Conservation (phyloP, 2,888 invertebrate species). For the Campoplex nolae region DNA sequence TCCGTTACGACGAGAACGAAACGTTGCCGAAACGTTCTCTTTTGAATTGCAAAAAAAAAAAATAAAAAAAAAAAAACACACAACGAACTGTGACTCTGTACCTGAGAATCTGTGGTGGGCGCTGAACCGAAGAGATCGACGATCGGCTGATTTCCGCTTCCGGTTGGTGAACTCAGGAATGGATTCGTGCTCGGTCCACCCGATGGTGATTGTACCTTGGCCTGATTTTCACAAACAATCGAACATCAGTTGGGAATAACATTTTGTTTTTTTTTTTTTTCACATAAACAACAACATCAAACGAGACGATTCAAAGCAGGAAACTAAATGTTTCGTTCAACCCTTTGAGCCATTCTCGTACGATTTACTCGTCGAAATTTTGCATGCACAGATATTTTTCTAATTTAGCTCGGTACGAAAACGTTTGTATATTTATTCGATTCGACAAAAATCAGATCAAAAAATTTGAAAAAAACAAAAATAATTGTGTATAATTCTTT, state of each 20-base stretch:
- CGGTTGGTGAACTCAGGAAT: constrained; percentile 91
- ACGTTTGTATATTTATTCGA: too few relatives aligned
- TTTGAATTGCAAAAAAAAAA: background rate
- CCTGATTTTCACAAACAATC: constrained; percentile 82
- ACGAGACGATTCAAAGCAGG: background rate
- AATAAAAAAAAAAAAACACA: background rate
- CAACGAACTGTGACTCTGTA: constrained; percentile 60
- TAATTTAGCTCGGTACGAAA: too few relatives aligned
- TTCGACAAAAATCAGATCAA: too few relatives aligned
- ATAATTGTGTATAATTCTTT: too few relatives aligned
- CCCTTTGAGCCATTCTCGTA: too few relatives aligned
- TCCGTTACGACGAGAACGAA: background rate
- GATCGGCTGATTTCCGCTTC: constrained; percentile 86
- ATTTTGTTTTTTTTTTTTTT: too few relatives aligned
- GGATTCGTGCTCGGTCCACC: constrained; percentile 92
- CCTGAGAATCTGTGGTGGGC: constrained; percentile 82
- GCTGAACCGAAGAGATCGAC: constrained; percentile 92
- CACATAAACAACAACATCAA: background rate
- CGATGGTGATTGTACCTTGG: constrained; percentile 92
- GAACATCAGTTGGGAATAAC: background rate
- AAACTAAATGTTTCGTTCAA: too few relatives aligned
- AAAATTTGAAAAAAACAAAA: too few relatives aligned
- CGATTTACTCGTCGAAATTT: too few relatives aligned
- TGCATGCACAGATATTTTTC: too few relatives aligned
- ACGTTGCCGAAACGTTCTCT: background rate